Evolutionary conservation across 1,140 invertebrate genomes (phyloP), one percentile per base, ranked within the genome.

Genomic region (Dufourea novaeangliae): DNA sequence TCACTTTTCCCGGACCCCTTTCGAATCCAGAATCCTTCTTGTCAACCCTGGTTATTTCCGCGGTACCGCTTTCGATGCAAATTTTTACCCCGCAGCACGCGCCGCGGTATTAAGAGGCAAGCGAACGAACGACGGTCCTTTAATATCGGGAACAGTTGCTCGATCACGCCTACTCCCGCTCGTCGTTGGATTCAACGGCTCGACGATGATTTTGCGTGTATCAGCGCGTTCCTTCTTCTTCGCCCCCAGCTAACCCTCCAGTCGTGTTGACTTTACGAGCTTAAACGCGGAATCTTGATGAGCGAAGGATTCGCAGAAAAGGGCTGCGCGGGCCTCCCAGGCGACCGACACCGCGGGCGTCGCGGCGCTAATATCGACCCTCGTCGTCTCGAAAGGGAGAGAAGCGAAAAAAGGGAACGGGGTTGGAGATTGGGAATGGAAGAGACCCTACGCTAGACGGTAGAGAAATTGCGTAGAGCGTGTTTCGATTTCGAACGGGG

Each of bases 91-190:
- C 59, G 62, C 0, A 74, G 84, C 84, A n/a, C n/a, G n/a, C n/a
- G n/a, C n/a, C n/a, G 34, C 25, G 76, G 84, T 77, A 82, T 85
- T 79, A 86, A 85, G 84, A 73, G 69, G 52, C 68, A 29, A n/a
- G 57, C 59, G 41, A 54, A 52, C 72, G 80, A 83, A 77, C 70
- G 76, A 66, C 67, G n/a, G 52, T 82, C 83, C 68, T 85, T 86
- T 85, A 86, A 86, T 86, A 86, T 86, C 80, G 79, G 67, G 76
- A 85, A 86, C 72, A 79, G 76, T 86, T 85, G 83, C 80, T 46
- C 44, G 83, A 85, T 86, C 84, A 85, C 83, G 84, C 72, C 68
- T 61, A 46, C 34, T 32, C 25, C 14, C 29, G 34, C 37, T 56
- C 52, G 17, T 22, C 64, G 46, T 78, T 59, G 52, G 41, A 78